These are phyloP conservation scores for Ctenoplectra terminalis DNA, from an alignment of 1,140 invertebrate species.

Conservation along the genomic window DNA sequence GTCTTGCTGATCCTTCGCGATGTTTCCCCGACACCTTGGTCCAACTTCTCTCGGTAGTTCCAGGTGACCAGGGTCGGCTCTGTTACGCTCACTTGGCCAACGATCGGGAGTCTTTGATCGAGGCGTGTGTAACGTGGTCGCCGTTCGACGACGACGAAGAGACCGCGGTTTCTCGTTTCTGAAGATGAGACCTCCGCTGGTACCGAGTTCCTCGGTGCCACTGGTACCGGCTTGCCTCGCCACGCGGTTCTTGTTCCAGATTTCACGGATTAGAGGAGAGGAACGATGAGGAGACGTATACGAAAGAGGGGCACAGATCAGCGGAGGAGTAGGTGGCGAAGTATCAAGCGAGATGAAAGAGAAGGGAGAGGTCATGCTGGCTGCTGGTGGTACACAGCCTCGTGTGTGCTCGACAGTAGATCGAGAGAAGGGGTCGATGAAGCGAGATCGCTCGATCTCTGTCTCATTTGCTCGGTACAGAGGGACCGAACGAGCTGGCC, in stretches of 20 bases:
- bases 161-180: not conserved
- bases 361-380: conserved; percentile 39
- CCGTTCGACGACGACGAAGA: not conserved
- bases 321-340: conserved; percentile 32
- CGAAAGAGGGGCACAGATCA: conserved; percentile 33
- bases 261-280: conserved; percentile 65
- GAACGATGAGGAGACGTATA: conserved; percentile 55
- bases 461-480: not conserved
- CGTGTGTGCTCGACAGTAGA: conserved; percentile 28
- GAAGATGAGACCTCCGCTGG: conserved; percentile 60
- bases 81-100: not conserved
- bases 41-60: not conserved
- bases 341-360: not conserved
- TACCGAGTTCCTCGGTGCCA: conserved; percentile 65
- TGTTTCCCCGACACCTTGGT: not conserved
- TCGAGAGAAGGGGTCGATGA: conserved; percentile 42
- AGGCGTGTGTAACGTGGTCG: not conserved
- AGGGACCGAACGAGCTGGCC: conserved; percentile 1
- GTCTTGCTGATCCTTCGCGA: not conserved
- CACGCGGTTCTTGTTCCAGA: conserved; percentile 69
- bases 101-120: not conserved
- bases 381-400: conserved; percentile 43
- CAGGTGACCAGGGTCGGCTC: not conserved
- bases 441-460: conserved; percentile 47
- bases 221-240: conserved; percentile 64